These are phyloP conservation scores for Gallinago jamesoni DNA, from an alignment of 2,113 vertebrate species.

Conservation along the genomic window DNA sequence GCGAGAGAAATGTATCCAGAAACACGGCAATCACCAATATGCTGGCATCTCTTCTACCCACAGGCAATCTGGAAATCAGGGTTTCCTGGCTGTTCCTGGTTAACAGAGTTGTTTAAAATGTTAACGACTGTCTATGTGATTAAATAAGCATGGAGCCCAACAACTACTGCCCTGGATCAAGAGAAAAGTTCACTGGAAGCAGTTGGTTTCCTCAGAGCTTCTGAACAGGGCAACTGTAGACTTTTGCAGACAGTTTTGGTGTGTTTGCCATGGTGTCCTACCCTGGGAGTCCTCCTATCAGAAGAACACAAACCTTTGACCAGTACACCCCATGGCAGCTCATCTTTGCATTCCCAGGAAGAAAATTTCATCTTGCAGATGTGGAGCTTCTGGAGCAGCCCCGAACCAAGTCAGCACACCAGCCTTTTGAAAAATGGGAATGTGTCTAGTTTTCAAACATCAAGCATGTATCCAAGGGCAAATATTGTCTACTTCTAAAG, in stretches of 20 bases:
- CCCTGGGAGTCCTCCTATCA: background rate
- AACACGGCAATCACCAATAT: background rate
- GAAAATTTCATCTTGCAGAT: background rate
- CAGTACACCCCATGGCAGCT: background rate
- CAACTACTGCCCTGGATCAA: background rate
- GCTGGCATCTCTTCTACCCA: background rate
- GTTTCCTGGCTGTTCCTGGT: background rate
- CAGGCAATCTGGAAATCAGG: background rate
- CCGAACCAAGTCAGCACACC: background rate
- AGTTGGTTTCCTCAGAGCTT: background rate
- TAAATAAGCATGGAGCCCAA: background rate
- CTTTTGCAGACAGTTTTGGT: background rate
- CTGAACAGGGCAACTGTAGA: background rate
- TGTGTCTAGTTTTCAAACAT: background rate
- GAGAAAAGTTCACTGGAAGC: background rate
- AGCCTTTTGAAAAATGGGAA: background rate
- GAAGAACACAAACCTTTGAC: background rate
- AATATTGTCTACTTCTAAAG: background rate
- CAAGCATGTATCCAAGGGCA: background rate
- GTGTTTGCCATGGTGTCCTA: background rate
- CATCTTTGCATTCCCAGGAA: background rate
- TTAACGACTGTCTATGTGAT: background rate
- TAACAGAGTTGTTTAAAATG: background rate
- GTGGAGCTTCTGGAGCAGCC: background rate
- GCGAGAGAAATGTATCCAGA: background rate